Conservation (phyloP, 1,140 invertebrate species). For the Heliconius hermathena region DNA sequence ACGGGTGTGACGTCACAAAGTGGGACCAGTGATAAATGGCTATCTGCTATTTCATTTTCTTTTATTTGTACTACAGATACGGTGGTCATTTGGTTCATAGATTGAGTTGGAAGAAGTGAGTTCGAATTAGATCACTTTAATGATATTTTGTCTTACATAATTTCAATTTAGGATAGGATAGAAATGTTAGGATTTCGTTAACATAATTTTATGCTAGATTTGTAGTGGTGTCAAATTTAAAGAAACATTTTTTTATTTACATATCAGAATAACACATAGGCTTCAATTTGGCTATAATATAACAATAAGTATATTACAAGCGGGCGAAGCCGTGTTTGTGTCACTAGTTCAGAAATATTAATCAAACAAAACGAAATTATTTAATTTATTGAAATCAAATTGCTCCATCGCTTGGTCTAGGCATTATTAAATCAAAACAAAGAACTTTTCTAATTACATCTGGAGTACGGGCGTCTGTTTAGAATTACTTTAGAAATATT, state of each 20-base stretch:
- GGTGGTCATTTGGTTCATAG: neutral
- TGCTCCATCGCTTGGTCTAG: neutral
- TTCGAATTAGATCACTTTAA: neutral
- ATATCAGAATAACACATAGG: no score
- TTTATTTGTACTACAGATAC: neutral
- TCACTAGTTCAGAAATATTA: no score
- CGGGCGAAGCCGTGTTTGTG: no score
- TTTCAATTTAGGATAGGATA: no score
- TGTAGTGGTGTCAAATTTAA: no score
- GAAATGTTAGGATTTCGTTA: no score
- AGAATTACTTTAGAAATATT: neutral
- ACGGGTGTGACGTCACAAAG: constrained; percentile 8
- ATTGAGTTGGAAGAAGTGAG: neutral
- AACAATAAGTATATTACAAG: no score
- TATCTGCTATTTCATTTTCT: constrained; percentile 15
- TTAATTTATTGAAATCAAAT: neutral
- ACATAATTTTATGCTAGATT: no score
- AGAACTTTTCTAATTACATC: constrained; percentile 46
- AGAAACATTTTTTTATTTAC: no score
- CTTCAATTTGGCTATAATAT: no score
- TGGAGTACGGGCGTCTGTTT: neutral
- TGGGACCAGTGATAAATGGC: constrained; percentile 20
- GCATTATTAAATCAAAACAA: constrained; percentile 45
- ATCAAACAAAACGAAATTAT: neutral
- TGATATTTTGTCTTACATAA: neutral